A percentile compares a stretch with the other conserved stretches of the same genome.
phyloP scores from a whole-genome alignment of 2,113 vertebrate genomes.

The Euleptes europaea region DNA sequence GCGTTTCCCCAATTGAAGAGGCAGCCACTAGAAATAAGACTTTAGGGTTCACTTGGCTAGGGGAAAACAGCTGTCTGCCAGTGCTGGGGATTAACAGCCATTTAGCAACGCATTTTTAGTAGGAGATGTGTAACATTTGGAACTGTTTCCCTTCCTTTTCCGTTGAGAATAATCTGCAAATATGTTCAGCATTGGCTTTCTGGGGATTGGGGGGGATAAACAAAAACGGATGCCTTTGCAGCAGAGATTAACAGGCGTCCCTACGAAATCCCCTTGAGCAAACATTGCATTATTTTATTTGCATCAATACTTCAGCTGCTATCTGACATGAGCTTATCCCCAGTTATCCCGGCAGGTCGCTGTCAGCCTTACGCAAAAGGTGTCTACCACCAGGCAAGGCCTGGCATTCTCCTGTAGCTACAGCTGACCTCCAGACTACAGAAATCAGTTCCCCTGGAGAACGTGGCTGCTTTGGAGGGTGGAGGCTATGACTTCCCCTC shows the following conservation, averaged over 20 bases:
- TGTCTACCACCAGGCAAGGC: too few relatives aligned
- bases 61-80: conserved; percentile 33
- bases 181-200: background rate
- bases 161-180: background rate
- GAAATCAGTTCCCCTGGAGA: too few relatives aligned
- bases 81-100: conserved; percentile 25
- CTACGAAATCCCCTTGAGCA: background rate
- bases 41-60: conserved; percentile 20
- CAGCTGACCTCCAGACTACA: too few relatives aligned
- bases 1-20: background rate
- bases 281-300: background rate
- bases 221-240: background rate
- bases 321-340: background rate
- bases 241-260: background rate
- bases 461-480: too few relatives aligned
- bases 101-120: conserved; percentile 7
- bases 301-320: background rate
- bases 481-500: too few relatives aligned
- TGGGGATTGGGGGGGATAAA: conserved; percentile 1
- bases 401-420: too few relatives aligned
- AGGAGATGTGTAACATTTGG: conserved; percentile 6
- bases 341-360: background rate
- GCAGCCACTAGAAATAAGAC: background rate
- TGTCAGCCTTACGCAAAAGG: background rate
- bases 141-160: background rate